Conservation (phyloP, 1,140 invertebrate genomes). For the Akabosia matsudoensis region DNA sequence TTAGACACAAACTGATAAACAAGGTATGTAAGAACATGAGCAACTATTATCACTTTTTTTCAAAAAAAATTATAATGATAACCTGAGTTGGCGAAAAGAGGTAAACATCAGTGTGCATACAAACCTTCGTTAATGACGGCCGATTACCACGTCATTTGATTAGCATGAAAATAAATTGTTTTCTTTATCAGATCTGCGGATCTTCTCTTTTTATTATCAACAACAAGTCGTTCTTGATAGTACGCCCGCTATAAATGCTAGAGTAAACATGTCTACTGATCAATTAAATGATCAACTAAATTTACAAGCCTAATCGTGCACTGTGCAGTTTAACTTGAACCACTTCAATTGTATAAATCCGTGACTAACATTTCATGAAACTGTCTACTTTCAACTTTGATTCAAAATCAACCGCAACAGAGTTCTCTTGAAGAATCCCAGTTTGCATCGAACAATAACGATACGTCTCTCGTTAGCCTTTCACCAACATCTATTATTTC, state of each 20-base stretch:
- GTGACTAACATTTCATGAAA: too few relatives aligned
- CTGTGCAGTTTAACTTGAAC: too few relatives aligned
- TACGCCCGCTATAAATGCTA: neutral
- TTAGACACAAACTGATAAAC: too few relatives aligned
- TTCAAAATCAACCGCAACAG: too few relatives aligned
- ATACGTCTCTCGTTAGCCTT: too few relatives aligned
- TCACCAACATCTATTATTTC: too few relatives aligned
- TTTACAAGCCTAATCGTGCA: too few relatives aligned
- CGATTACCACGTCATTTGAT: conserved; percentile 3
- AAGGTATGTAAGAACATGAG: neutral
- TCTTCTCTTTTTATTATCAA: neutral
- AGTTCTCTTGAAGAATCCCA: too few relatives aligned
- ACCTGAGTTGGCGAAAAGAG: neutral
- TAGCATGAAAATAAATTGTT: neutral
- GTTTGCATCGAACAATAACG: too few relatives aligned
- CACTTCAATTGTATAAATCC: neutral
- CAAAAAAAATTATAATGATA: neutral
- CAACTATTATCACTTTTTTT: neutral
- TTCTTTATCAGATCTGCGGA: conserved; percentile 9
- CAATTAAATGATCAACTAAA: conserved; percentile 1
- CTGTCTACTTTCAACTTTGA: too few relatives aligned
- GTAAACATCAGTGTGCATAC: neutral
- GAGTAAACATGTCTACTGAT: conserved; percentile 7
- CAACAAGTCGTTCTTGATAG: neutral
- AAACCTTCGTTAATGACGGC: neutral